Percentiles rank a stretch among this genome's conserved stretches.
phyloP scores from a whole-genome alignment of 2,888 invertebrate species.

The Cheilosia pagana region DNA sequence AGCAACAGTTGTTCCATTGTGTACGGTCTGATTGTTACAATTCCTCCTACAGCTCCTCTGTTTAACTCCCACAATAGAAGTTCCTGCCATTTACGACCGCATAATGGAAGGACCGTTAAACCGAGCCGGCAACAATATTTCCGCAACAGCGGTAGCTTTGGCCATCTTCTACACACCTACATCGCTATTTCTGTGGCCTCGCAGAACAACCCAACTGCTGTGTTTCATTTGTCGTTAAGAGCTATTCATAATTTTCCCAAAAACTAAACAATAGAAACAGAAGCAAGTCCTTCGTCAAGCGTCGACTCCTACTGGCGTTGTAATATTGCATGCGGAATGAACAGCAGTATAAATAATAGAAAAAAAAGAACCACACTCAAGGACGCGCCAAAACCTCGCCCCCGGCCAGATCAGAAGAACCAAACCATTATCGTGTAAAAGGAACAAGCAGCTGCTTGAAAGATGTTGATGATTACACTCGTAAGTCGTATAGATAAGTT shows the following conservation, averaged over 20 bases:
- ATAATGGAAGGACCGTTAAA: conserved; percentile 60
- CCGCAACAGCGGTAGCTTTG: conserved; percentile 42
- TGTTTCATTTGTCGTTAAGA: conserved; percentile 65
- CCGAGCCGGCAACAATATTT: conserved; percentile 55
- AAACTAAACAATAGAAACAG: conserved; percentile 59
- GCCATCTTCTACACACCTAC: conserved; percentile 14
- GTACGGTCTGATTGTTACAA: conserved; percentile 2
- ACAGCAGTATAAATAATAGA: conserved; percentile 50
- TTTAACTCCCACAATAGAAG: not conserved
- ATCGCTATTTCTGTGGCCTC: conserved; percentile 7
- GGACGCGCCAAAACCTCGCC: conserved; percentile 13
- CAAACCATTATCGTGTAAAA: conserved; percentile 43
- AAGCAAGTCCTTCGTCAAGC: conserved; percentile 40
- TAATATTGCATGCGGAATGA: conserved; percentile 15
- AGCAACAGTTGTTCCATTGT: conserved; percentile 67
- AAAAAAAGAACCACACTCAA: conserved; percentile 21
- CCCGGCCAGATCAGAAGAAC: conserved; percentile 17
- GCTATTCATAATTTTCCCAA: conserved; percentile 65
- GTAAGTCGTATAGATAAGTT: conserved; percentile 31
- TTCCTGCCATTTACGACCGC: conserved; percentile 48
- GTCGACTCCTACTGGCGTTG: not conserved
- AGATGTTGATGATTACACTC: conserved; percentile 49
- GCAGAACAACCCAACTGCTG: conserved; percentile 27
- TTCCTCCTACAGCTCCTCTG: not conserved
- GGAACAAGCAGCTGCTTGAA: conserved; percentile 41